Base-by-base conservation (phyloP, 2,888 invertebrate species). In the Escarpia spicata region DNA sequence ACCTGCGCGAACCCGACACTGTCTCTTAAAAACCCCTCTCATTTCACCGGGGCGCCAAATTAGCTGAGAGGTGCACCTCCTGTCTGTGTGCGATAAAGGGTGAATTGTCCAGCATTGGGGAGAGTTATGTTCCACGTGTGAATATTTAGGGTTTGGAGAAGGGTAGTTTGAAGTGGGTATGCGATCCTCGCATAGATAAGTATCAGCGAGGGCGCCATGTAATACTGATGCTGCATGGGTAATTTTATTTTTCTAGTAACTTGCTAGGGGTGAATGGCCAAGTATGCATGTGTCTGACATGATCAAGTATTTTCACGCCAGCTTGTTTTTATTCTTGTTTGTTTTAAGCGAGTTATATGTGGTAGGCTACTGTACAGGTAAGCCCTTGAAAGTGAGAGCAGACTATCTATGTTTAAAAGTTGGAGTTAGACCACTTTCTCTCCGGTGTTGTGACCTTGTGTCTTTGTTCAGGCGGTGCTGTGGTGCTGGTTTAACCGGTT, bases 1-100 rank as follows among this genome's bases (percentile, higher is more conserved):
- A 75, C 75, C 75, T 26, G 75, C 26, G 75, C 6, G 19, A 19
- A 75, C 75, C 75, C n/a, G 75, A 75, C 75, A 75, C 75, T n/a
- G 75, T 75, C 26, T 15, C 26, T 75, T 75, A 19, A 75, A 26
- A 19, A 26, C 19, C 75, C 75, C 75, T 75, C 75, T 75, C 75
- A 75, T 75, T 75, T 75, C n/a, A n/a, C 75, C 2, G 26, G n/a
- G 75, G 75, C 75, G 26, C 75, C 75, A 75, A 75, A 75, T 75
- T 75, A 75, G 75, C n/a, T 75, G 75, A 75, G 19, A 6, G 75
- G 26, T 26, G 26, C 75, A n/a, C 75, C 75, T 75, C n/a, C 26
- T n/a, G 75, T 75, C 75, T 75, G 75, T 75, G 75, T 75, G 75
- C 75, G 75, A 75, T 75, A 75, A 4, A 75, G 75, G n/a, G 75